phyloP scores from a whole-genome alignment of 2,888 invertebrate species.

The Hirtodrosophila confusa region DNA sequence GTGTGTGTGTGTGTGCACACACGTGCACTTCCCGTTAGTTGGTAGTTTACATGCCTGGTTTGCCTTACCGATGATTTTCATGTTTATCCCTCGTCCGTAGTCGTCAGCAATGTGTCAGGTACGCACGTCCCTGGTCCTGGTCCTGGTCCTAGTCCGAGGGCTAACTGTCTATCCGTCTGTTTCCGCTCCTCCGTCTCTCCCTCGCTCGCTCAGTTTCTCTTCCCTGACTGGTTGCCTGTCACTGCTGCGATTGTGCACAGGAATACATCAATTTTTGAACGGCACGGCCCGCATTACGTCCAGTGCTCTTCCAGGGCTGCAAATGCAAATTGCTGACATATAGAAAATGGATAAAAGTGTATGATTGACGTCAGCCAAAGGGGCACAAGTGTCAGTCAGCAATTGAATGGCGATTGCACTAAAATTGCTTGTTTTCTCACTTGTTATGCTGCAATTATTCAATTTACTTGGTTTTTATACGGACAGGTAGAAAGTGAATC shows the following conservation, averaged over 20 bases:
- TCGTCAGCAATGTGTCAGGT: slow-evolving; percentile 54
- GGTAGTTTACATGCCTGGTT: slow-evolving; percentile 56
- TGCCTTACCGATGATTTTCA: slow-evolving; percentile 58
- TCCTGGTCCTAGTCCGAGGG: not conserved
- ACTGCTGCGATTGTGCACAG: slow-evolving; percentile 41
- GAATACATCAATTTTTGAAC: slow-evolving; percentile 61
- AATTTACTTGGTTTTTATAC: slow-evolving; percentile 11
- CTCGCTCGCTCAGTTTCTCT: not conserved
- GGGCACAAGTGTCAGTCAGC: slow-evolving; percentile 30
- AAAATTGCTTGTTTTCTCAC: slow-evolving; percentile 4
- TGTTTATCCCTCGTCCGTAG: slow-evolving; percentile 57
- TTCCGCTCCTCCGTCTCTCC: slow-evolving; percentile 2
- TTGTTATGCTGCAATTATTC: slow-evolving; percentile 1
- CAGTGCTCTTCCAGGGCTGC: slow-evolving; percentile 24
- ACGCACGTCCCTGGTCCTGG: slow-evolving; percentile 18
- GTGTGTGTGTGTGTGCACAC: slow-evolving; percentile 6
- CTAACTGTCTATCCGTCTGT: slow-evolving; percentile 42
- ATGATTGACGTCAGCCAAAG: slow-evolving; percentile 34
- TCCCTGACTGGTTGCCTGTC: slow-evolving; percentile 29
- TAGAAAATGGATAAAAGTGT: slow-evolving; percentile 19
- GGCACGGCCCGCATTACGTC: slow-evolving; percentile 43
- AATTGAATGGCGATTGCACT: slow-evolving; percentile 17
- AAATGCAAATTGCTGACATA: slow-evolving; percentile 60
- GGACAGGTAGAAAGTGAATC: too few species aligned
- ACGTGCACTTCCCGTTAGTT: slow-evolving; percentile 30